These are phyloP conservation scores for Peromyscus attwateri DNA, from an alignment of 2,797 vertebrate genomes.

Conservation along the genomic window DNA sequence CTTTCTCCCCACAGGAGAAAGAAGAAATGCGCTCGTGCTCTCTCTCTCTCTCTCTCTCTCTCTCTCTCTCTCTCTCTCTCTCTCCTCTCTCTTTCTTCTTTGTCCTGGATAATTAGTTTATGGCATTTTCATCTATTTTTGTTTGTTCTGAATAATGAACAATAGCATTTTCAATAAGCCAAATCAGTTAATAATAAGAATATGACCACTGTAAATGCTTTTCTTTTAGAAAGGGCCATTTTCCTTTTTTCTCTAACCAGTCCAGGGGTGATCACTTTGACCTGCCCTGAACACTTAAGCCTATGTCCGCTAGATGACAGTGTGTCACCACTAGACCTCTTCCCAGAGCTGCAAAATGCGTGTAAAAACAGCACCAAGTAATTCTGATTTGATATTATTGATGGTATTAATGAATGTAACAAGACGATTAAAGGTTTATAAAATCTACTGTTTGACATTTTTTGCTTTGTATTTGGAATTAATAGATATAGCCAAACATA, in stretches of 20 bases:
- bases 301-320: conserved; percentile 77
- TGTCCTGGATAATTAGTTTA: neutral
- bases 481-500: neutral
- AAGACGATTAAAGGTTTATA: neutral
- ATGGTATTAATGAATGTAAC: conserved; percentile 7
- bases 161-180: neutral
- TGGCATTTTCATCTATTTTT: neutral
- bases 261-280: neutral
- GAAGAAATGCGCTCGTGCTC: neutral
- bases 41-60: no score
- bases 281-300: neutral
- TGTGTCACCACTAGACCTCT: conserved; percentile 54
- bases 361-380: neutral
- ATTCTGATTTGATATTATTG: neutral
- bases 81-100: neutral
- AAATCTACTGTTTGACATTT: conserved; percentile 5
- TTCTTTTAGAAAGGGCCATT: neutral
- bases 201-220: neutral
- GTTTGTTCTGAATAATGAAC: neutral
- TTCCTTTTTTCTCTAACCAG: conserved; percentile 12
- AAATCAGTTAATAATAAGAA: neutral
- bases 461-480: neutral
- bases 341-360: conserved; percentile 21
- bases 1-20: neutral
- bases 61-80: no score